Evolutionary conservation across 2,888 invertebrate genomes (phyloP).

Genomic region (Sarcophaga variegata): DNA sequence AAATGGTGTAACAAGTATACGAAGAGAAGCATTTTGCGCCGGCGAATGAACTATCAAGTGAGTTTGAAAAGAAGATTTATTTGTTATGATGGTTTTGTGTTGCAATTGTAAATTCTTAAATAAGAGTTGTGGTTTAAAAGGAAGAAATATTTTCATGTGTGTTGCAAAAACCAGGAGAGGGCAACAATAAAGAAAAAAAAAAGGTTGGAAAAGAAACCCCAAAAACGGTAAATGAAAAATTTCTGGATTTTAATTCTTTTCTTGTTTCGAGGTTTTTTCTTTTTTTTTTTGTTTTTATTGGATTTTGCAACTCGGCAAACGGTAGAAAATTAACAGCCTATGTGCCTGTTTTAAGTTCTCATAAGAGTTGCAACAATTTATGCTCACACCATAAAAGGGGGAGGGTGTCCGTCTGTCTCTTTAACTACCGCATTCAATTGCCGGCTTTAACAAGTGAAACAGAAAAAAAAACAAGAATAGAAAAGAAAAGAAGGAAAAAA

Average conservation of each 20-base stretch:
- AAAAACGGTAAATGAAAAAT: conserved; percentile 60
- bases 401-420: neutral
- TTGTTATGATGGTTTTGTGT: conserved; percentile 17
- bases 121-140: conserved; percentile 51
- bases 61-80: conserved; percentile 46
- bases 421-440: conserved; percentile 56
- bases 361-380: conserved; percentile 2
- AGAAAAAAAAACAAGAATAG: neutral
- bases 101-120: conserved; percentile 52
- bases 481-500: conserved; percentile 13
- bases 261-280: conserved; percentile 12
- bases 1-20: conserved; percentile 40
- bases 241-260: conserved; percentile 30
- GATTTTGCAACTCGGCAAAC: neutral
- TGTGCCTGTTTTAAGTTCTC: neutral
- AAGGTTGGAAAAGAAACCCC: conserved; percentile 2
- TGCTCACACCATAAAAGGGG: neutral
- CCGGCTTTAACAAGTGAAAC: conserved; percentile 6
- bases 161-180: conserved; percentile 7
- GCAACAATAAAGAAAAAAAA: neutral
- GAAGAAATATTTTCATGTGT: conserved; percentile 40
- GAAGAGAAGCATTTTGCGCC: neutral
- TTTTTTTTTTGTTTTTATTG: too few relatives aligned
- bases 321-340: conserved; percentile 52
- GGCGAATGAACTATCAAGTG: conserved; percentile 52